These are phyloP conservation scores for Nasonia giraulti DNA, from an alignment of 1,140 invertebrate genomes.

Conservation along the genomic window DNA sequence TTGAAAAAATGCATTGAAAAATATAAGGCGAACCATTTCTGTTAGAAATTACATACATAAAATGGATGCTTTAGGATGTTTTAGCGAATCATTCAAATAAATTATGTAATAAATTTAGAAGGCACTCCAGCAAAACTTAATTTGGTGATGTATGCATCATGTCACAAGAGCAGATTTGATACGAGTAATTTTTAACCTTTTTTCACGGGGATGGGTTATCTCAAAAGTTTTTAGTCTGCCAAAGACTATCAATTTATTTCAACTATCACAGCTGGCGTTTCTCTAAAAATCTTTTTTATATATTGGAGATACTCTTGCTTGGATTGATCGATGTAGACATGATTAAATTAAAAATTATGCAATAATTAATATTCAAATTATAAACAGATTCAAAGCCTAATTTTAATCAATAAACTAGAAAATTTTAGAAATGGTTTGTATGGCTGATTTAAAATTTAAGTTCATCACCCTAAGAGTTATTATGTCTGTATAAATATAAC, in stretches of 20 bases:
- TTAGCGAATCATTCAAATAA: too few species aligned
- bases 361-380: not conserved
- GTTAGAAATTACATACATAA: too few species aligned
- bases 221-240: not conserved
- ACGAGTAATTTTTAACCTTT: too few species aligned
- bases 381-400: not conserved
- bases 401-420: not conserved
- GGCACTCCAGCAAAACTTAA: too few species aligned
- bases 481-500: not conserved
- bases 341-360: not conserved
- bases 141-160: too few species aligned
- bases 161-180: too few species aligned
- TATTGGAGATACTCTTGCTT: not conserved
- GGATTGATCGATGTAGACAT: not conserved
- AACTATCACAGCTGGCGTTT: constrained; percentile 29
- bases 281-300: not conserved
- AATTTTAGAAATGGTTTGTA: not conserved
- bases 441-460: not conserved
- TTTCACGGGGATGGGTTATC: not conserved
- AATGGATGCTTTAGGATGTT: not conserved
- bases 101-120: not conserved
- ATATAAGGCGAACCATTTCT: too few species aligned
- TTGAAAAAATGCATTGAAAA: too few species aligned
- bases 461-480: not conserved
- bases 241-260: not conserved